Base-by-base conservation (phyloP, 2,113 vertebrate species). In the Phrynosoma platyrhinos region DNA sequence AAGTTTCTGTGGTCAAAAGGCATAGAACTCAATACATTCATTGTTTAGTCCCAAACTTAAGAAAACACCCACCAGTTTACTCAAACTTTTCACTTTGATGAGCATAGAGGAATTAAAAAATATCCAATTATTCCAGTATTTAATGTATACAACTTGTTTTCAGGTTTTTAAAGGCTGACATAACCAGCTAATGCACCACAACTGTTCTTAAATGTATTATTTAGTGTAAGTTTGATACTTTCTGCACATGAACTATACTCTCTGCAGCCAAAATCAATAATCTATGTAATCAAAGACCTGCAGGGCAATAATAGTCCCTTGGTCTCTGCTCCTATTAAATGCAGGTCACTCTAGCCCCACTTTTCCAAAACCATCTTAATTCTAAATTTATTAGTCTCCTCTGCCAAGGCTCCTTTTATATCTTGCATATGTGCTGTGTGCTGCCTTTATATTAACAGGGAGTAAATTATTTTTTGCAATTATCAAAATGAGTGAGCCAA, bases 51-150 rank as follows among this genome's bases (percentile, higher is more conserved):
- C 94, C 96, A 96, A 97, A 62, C 96, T 96, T 96, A 96, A 96
- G 94, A 94, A 96, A 97, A 97, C 94, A 96, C 96, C 96, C 96
- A 90, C 95, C 95, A 96, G 96, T 93, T 96, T 96, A 96, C 96
- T 97, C 97, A 97, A 97, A 89, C 95, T 96, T 97, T 97, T 97
- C 94, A 96, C 95, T 97, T 96, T 96, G 96, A 97, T 97, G 95
- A 96, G 93, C 82, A 89, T 95, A 96, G 95, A 96, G 95, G 96
- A 95, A 96, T 97, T 97, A 1, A 71, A 71, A 97, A 97, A 97
- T 96, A 97, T 96, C 96, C 95, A 96, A 96, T 96, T 96, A 95
- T 97, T 96, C 95, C 94, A 96, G 94, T 96, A 95, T 97, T 97
- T 97, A 96, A 97, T 97, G 95, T 94, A 96, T 92, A 96, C 96